Evolutionary conservation across 2,888 invertebrate species (phyloP).

Genomic region (Diloba caeruleocephala): DNA sequence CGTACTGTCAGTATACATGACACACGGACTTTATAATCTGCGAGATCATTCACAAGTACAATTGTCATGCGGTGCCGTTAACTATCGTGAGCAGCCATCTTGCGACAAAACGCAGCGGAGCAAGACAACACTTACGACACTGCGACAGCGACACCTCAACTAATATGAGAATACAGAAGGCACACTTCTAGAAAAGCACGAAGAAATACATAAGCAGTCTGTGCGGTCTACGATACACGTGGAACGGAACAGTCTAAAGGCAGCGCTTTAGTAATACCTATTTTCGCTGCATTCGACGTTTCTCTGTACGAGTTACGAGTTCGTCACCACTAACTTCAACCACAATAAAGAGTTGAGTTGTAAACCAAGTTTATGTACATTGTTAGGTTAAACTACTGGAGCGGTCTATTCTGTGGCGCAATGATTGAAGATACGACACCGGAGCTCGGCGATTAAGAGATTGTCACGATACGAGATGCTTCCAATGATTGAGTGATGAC

Average conservation of each 20-base stretch:
- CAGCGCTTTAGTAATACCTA: too few species aligned
- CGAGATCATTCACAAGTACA: conserved; percentile 34
- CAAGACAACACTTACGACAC: conserved; percentile 39
- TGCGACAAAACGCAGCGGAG: conserved; percentile 33
- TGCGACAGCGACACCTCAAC: conserved; percentile 23
- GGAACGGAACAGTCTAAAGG: too few species aligned
- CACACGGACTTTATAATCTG: conserved; percentile 43
- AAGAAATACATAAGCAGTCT: too few species aligned
- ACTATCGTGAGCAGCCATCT: conserved; percentile 40
- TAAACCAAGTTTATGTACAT: too few species aligned
- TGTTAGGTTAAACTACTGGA: conserved; percentile 16
- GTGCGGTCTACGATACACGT: too few species aligned
- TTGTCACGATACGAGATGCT: conserved; percentile 38
- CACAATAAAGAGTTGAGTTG: too few species aligned
- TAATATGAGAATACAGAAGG: conserved; percentile 17
- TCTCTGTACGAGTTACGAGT: too few species aligned
- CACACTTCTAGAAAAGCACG: too few species aligned
- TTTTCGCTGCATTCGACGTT: too few species aligned
- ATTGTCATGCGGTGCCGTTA: conserved; percentile 30
- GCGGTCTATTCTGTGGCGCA: neutral
- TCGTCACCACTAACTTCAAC: too few species aligned
- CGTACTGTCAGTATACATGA: conserved; percentile 16
- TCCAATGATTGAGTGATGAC: conserved; percentile 17
- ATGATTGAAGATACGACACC: conserved; percentile 43
- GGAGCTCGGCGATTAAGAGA: conserved; percentile 43